Evolutionary conservation across 2,113 vertebrate genomes (phyloP).

Genomic region (Poecile atricapillus): DNA sequence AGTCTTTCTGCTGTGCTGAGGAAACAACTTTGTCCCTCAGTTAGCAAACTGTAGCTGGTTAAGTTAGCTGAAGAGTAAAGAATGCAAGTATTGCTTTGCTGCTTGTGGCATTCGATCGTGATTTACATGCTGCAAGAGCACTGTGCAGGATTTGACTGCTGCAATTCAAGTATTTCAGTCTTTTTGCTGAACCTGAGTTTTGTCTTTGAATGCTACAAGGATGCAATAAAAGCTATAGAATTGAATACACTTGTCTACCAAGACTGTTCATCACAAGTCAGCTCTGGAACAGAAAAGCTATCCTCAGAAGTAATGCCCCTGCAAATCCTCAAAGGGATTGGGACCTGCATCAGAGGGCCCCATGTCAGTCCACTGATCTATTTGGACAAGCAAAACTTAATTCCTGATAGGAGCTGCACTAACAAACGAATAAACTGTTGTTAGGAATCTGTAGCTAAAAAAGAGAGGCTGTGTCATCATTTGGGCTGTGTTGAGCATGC

Average conservation of each 20-base stretch:
- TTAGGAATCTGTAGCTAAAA: not conserved
- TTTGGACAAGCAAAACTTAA: not conserved
- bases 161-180: not conserved
- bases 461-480: not conserved
- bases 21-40: not conserved
- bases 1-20: not conserved
- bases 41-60: not conserved
- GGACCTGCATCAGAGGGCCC: not conserved
- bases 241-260: not conserved
- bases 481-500: not conserved
- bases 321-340: not conserved
- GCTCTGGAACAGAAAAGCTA: not conserved
- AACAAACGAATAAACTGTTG: not conserved
- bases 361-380: not conserved
- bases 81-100: not conserved
- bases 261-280: not conserved
- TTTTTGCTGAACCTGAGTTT: not conserved
- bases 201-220: not conserved
- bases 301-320: not conserved
- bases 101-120: not conserved
- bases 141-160: not conserved
- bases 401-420: not conserved
- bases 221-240: not conserved
- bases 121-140: not conserved
- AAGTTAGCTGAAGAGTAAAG: not conserved